Evolutionary conservation across 2,888 invertebrate genomes (phyloP), one percentile per base, ranked within the genome.

Genomic region (Eupeodes latifasciatus): DNA sequence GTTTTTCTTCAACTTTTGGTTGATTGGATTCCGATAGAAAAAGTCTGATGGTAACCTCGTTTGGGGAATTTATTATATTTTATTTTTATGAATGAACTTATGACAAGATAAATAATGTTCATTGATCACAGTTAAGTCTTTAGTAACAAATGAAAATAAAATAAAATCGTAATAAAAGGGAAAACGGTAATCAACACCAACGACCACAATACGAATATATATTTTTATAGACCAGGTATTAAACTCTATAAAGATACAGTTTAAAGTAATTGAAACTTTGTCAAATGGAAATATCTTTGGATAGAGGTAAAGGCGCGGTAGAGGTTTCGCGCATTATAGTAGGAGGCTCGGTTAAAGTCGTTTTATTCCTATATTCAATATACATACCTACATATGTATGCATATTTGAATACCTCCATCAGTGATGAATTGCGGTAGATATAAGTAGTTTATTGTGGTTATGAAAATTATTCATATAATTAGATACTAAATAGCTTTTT

Each of bases 181-280:
- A 71, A 71, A 71, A 71, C 55, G 40, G 71, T 71, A 55, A 71
- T 71, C 55, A 71, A 71, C 71, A 71, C 71, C 71, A 71, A 44
- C 55, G 40, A 71, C 71, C 71, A 12, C 61, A 67, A 16, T 27
- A 27, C 27, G 27, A 27, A 27, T 36, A 62, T 62, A 62, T 44
- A 40, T 49, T 49, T 10, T 49, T 40, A 40, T 40, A 40, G 40
- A 40, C 40, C 27, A 66, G 34, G 49, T 66, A 62, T 40, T 11
- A 40, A 47, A 12, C 7, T 49, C 40, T 36, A 69, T 69, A 53
- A n/a, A 55, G 69, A 69, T 7, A 55, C 71, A 71, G 5, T 55
- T 71, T 71, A 71, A 69, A 71, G 71, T 71, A 71, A 71, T 71
- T 71, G 71, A 53, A 19, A 55, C 71, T 55, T 71, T 71, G 71